Evolutionary conservation across 2,888 invertebrate species (phyloP).

Genomic region (Clivina fossor): DNA sequence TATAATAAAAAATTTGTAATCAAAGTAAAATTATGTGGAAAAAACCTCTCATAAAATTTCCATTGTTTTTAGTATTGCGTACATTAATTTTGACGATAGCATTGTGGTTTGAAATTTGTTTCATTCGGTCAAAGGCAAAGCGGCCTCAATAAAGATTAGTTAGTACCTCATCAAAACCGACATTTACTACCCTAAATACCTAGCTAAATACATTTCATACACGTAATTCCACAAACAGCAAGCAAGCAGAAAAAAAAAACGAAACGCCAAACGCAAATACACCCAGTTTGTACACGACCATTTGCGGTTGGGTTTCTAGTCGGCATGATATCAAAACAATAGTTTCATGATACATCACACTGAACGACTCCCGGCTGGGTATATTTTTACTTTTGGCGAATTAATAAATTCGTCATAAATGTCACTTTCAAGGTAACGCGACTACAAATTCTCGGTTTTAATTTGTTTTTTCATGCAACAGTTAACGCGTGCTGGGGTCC

Average conservation of each 20-base stretch:
- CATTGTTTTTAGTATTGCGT: too few species aligned
- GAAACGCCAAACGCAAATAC: not conserved
- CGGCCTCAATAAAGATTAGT: constrained; percentile 23
- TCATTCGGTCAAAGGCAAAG: constrained; percentile 11
- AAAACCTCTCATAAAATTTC: too few species aligned
- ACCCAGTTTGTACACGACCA: not conserved
- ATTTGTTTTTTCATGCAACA: constrained; percentile 24
- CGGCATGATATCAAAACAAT: too few species aligned
- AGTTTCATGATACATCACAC: too few species aligned
- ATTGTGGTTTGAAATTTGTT: too few species aligned
- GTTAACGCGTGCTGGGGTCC: too few species aligned
- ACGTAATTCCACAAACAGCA: too few species aligned
- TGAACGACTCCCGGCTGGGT: too few species aligned
- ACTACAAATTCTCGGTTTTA: constrained; percentile 22
- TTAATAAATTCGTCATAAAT: constrained; percentile 32
- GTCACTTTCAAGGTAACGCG: constrained; percentile 16
- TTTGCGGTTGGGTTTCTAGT: not conserved
- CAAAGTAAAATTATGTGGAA: too few species aligned
- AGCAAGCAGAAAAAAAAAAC: not conserved
- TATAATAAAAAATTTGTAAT: too few species aligned
- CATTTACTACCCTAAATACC: constrained; percentile 18
- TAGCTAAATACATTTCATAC: not conserved
- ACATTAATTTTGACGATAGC: too few species aligned
- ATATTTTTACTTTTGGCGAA: constrained; percentile 27
- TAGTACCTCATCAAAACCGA: constrained; percentile 27